Conservation (phyloP, 92 coral and sea anemone species). For the Zoanthus sansibaricus region DNA sequence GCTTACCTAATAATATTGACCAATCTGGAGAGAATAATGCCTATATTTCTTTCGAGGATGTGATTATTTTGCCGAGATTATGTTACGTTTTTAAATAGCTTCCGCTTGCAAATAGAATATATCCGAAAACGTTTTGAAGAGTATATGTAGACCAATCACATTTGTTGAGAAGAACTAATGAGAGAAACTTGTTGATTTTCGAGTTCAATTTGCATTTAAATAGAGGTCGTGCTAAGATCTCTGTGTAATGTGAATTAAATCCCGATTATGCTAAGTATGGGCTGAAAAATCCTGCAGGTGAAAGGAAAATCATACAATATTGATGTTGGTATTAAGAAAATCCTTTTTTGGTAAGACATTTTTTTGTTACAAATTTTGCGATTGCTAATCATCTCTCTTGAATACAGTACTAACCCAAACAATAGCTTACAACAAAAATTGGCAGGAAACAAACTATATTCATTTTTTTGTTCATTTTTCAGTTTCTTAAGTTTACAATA, state of each 20-base stretch:
- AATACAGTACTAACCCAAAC: neutral
- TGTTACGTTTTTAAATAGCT: slow-evolving; percentile 16
- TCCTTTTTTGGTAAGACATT: slow-evolving; percentile 17
- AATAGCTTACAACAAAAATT: neutral
- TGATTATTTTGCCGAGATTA: neutral
- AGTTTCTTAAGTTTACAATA: neutral
- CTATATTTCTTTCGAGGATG: neutral
- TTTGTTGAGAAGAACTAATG: neutral
- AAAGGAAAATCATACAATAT: neutral
- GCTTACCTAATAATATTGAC: neutral
- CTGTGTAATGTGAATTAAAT: slow-evolving; percentile 35
- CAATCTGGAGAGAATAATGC: neutral
- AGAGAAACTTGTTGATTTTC: slow-evolving; percentile 1
- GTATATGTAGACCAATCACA: slow-evolving; percentile 31
- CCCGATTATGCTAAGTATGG: slow-evolving; percentile 39
- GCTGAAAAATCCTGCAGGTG: slow-evolving; percentile 24
- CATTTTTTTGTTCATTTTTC: neutral
- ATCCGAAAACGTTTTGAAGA: slow-evolving; percentile 23
- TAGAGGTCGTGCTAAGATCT: neutral
- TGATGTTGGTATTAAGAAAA: slow-evolving; percentile 39
- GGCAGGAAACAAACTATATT: neutral
- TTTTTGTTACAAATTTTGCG: neutral
- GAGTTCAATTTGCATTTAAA: slow-evolving; percentile 39
- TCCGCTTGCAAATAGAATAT: slow-evolving; percentile 33
- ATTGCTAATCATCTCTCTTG: neutral